Conservation (phyloP, 2,888 invertebrate species). For the Neoitamus cyanurus region DNA sequence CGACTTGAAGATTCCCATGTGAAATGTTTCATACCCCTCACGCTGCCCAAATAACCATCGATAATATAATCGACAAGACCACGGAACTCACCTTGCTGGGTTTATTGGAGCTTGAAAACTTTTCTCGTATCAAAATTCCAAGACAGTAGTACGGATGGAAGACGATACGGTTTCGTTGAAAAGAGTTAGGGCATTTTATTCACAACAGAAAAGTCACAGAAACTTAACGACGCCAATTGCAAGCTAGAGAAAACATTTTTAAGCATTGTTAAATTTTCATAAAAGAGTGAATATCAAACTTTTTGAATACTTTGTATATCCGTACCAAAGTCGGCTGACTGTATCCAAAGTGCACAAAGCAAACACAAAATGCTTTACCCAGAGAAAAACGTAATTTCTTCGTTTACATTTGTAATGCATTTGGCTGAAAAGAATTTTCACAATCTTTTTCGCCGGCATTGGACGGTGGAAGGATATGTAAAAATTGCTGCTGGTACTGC, state of each 20-base stretch:
- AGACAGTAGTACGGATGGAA: background rate
- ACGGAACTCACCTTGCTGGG: background rate
- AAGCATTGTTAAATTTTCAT: slow-evolving; percentile 24
- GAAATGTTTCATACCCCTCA: background rate
- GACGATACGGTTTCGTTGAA: background rate
- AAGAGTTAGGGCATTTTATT: background rate
- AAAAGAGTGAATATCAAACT: slow-evolving; percentile 15
- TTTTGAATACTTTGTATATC: slow-evolving; percentile 9
- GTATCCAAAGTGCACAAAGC: slow-evolving; percentile 13
- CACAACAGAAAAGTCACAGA: slow-evolving; percentile 1
- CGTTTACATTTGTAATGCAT: slow-evolving; percentile 21
- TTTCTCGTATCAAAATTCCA: background rate
- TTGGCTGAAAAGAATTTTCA: slow-evolving; percentile 21
- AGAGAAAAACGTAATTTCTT: slow-evolving; percentile 10
- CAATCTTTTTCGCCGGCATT: background rate
- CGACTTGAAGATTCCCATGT: background rate
- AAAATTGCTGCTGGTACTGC: background rate
- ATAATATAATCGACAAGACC: background rate
- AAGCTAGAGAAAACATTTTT: background rate
- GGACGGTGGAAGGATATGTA: background rate
- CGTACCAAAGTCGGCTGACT: background rate
- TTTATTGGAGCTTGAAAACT: background rate
- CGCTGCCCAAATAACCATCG: background rate
- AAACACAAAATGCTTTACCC: background rate
- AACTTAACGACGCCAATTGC: slow-evolving; percentile 9